A percentile compares a stretch with the other conserved stretches of the same genome.
These are phyloP conservation scores for Cephalopholis sonnerati DNA, from an alignment of 2,113 vertebrate species.

Conservation along the genomic window DNA sequence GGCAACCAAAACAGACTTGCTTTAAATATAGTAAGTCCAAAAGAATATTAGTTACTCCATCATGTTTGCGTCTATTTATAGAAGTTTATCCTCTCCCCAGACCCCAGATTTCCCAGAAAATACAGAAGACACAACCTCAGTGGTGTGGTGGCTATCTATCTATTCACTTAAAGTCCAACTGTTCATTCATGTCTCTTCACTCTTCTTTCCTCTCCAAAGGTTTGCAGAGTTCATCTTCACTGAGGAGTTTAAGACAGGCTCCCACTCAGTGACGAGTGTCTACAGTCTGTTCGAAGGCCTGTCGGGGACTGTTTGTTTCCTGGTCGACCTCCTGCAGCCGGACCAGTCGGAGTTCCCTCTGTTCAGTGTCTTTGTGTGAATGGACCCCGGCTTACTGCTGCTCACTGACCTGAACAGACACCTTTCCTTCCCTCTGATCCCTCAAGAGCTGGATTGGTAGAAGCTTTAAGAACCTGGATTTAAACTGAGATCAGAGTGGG, in stretches of 20 bases:
- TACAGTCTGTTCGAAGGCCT: conserved; percentile 92
- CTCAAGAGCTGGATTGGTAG: not conserved
- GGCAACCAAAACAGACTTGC: too few species aligned
- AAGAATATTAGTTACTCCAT: not conserved
- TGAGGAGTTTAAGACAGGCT: conserved; percentile 91
- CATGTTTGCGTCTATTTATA: not conserved
- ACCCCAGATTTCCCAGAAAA: too few species aligned
- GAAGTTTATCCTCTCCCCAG: too few species aligned
- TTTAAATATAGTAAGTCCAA: not conserved
- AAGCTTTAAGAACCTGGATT: not conserved
- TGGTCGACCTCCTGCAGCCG: conserved; percentile 91
- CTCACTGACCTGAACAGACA: conserved; percentile 27
- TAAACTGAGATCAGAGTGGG: conserved; percentile 1
- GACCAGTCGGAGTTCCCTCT: conserved; percentile 91
- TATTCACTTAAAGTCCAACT: conserved; percentile 16
- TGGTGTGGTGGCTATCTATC: not conserved
- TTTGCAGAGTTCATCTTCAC: conserved; percentile 94
- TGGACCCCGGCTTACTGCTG: not conserved
- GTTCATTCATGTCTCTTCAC: not conserved
- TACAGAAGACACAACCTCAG: not conserved
- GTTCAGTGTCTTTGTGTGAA: conserved; percentile 92
- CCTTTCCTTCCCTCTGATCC: conserved; percentile 12
- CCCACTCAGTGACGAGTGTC: conserved; percentile 86
- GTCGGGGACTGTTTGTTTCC: conserved; percentile 91
- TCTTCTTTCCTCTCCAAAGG: conserved; percentile 74